These are phyloP conservation scores for Synanthedon vespiformis DNA, from an alignment of 2,888 invertebrate species.

Conservation along the genomic window DNA sequence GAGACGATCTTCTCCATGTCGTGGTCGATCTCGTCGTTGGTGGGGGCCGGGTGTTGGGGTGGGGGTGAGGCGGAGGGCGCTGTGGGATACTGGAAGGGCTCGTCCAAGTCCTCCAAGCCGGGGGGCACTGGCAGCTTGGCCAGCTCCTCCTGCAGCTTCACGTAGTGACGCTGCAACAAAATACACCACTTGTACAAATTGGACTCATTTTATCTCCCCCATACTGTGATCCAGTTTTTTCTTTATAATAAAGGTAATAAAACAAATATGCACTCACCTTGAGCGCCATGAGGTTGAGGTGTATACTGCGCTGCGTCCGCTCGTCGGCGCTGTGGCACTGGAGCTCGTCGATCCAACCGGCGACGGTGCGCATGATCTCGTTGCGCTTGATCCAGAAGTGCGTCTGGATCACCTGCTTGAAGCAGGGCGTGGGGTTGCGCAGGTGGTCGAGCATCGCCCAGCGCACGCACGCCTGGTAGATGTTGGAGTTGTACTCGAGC, in stretches of 20 bases:
- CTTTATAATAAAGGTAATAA: neutral
- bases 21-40: conserved; percentile 74
- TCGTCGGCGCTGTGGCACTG: conserved; percentile 83
- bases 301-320: conserved; percentile 81
- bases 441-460: conserved; percentile 98
- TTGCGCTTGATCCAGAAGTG: conserved; percentile 96
- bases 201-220: no score
- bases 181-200: neutral
- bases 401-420: conserved; percentile 89
- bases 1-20: conserved; percentile 84
- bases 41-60: conserved; percentile 14
- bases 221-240: no score
- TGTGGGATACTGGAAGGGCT: conserved; percentile 62
- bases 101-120: conserved; percentile 78
- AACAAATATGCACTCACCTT: conserved; percentile 60
- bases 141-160: conserved; percentile 87
- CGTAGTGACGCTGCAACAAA: conserved; percentile 78
- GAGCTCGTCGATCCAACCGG: conserved; percentile 90
- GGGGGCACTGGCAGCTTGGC: conserved; percentile 84
- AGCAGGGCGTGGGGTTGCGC: conserved; percentile 89
- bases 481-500: conserved; percentile 94
- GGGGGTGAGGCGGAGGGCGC: conserved; percentile 35
- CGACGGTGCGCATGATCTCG: conserved; percentile 89
- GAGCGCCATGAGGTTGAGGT: conserved; percentile 78
- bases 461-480: conserved; percentile 92